A percentile compares a stretch with the other conserved stretches of the same genome.
These are phyloP conservation scores for Leptopilina drosophilae DNA, from an alignment of 2,888 invertebrate genomes.

Conservation along the genomic window DNA sequence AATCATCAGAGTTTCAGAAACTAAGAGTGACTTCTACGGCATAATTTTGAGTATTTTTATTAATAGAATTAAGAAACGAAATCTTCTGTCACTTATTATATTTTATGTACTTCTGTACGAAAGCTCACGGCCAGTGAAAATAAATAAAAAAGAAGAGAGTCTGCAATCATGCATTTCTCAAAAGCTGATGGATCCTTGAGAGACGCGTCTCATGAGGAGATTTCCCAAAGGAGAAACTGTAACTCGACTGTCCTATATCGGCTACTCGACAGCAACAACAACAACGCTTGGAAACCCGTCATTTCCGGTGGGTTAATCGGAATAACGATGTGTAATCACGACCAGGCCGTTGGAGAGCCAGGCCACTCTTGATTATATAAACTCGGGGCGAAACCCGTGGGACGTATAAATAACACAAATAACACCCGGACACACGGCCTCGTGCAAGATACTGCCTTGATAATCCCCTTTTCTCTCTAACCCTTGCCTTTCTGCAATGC, in stretches of 20 bases:
- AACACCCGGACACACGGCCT: slow-evolving; percentile 62
- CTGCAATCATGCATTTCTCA: slow-evolving; percentile 2
- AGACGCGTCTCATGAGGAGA: slow-evolving; percentile 15
- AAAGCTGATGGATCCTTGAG: slow-evolving; percentile 3
- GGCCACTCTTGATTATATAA: slow-evolving; percentile 69
- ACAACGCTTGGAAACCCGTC: slow-evolving; percentile 61
- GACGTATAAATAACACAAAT: slow-evolving; percentile 75
- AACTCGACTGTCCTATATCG: slow-evolving; percentile 56
- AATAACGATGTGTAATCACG: slow-evolving; percentile 75
- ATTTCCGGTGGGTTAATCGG: slow-evolving; percentile 73
- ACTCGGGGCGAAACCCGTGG: slow-evolving; percentile 69
- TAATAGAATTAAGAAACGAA: too few species aligned
- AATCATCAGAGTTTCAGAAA: too few species aligned
- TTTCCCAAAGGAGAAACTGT: slow-evolving; percentile 46
- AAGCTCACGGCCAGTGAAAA: too few species aligned
- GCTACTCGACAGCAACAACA: slow-evolving; percentile 31
- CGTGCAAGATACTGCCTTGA: slow-evolving; percentile 61
- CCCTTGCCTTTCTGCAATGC: slow-evolving; percentile 47
- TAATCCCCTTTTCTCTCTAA: slow-evolving; percentile 53
- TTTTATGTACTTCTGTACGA: too few species aligned
- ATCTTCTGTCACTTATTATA: too few species aligned
- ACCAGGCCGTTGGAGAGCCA: slow-evolving; percentile 62
- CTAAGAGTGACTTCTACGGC: too few species aligned
- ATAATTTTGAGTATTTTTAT: too few species aligned
- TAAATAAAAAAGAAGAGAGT: too few species aligned